Evolutionary conservation across 2,113 vertebrate genomes (phyloP).

Genomic region (Hoplias malabaricus): DNA sequence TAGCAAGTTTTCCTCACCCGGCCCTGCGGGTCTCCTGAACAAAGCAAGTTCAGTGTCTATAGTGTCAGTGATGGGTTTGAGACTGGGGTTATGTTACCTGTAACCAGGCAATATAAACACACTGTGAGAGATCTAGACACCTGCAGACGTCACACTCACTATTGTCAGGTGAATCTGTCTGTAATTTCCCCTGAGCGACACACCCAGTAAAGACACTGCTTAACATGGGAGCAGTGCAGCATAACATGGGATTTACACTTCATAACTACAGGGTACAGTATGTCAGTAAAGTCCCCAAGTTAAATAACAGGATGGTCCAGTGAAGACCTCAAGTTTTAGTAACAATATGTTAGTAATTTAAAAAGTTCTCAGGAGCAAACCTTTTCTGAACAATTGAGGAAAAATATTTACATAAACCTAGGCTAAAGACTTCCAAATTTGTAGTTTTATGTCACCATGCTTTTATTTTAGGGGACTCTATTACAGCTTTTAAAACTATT

Average conservation of each 20-base stretch:
- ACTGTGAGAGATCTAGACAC: slow-evolving; percentile 27
- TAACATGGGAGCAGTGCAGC: not conserved
- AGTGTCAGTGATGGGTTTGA: slow-evolving; percentile 27
- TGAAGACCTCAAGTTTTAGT: too few species aligned
- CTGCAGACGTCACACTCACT: not conserved
- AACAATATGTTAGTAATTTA: not conserved
- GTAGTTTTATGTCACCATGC: too few species aligned
- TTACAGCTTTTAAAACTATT: too few species aligned
- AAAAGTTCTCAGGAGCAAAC: too few species aligned
- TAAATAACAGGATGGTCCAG: not conserved
- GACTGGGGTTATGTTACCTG: slow-evolving; percentile 36
- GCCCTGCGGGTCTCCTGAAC: slow-evolving; percentile 50
- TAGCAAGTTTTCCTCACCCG: slow-evolving; percentile 23
- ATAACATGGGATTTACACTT: not conserved
- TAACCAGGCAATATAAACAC: slow-evolving; percentile 46
- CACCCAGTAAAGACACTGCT: not conserved
- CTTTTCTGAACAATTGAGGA: too few species aligned
- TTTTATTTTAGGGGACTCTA: too few species aligned
- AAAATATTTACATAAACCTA: too few species aligned
- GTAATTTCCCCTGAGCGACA: not conserved
- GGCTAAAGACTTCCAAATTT: too few species aligned
- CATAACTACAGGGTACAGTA: not conserved
- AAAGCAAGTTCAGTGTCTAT: slow-evolving; percentile 49
- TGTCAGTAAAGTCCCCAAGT: not conserved
- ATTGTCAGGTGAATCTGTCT: not conserved